A percentile compares a stretch with the other conserved stretches of the same genome.
phyloP scores from a whole-genome alignment of 1,140 invertebrate genomes.

The Zaprionus taronus region DNA sequence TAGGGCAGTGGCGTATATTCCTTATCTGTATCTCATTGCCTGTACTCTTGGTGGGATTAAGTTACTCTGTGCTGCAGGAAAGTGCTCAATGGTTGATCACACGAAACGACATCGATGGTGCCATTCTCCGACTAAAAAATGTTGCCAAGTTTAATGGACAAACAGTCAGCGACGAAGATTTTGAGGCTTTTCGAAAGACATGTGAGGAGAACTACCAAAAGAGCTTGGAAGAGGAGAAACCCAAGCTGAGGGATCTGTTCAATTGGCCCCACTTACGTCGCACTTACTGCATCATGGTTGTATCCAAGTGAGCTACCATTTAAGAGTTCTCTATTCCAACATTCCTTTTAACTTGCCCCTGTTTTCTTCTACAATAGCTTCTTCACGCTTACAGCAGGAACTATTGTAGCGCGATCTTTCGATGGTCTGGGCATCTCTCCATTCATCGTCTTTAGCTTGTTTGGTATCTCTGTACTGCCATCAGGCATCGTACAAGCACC shows the following conservation, averaged over 20 bases:
- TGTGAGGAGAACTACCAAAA: background rate
- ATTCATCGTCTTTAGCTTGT: constrained; percentile 69
- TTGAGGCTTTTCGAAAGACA: constrained; percentile 82
- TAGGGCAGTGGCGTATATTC: constrained; percentile 85
- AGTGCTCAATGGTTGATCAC: constrained; percentile 88
- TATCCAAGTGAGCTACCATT: background rate
- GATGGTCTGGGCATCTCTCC: constrained; percentile 86
- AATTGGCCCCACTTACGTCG: background rate
- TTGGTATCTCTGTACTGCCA: constrained; percentile 86
- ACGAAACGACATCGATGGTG: constrained; percentile 85
- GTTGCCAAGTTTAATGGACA: constrained; percentile 86
- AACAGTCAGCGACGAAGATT: constrained; percentile 83
- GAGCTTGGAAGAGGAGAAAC: background rate
- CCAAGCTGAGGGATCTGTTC: background rate
- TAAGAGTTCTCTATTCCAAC: background rate
- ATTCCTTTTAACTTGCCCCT: background rate
- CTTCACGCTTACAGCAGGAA: constrained; percentile 81
- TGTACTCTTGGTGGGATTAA: constrained; percentile 82
- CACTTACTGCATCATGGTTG: background rate
- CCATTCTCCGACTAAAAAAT: constrained; percentile 85
- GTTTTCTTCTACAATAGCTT: background rate
- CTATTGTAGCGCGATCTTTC: constrained; percentile 87
- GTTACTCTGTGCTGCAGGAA: constrained; percentile 86
- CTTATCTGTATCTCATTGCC: constrained; percentile 85
- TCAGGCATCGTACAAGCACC: constrained; percentile 85